Evolutionary conservation across 2,113 vertebrate genomes (phyloP), one percentile per base, ranked within the genome.

Genomic region (Ochotona curzoniae): DNA sequence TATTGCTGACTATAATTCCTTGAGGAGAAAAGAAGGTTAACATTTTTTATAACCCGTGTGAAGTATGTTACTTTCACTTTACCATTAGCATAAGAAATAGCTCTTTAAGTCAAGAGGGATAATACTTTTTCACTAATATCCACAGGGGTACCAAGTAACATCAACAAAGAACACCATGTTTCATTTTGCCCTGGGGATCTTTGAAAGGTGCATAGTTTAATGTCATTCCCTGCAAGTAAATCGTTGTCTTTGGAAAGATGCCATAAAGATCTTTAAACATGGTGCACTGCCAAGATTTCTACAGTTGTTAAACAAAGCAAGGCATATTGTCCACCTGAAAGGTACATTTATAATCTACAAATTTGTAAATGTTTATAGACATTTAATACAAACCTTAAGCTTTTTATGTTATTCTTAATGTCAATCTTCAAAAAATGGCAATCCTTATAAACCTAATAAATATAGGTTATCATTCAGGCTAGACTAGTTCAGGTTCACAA

Each of bases 51-150:
- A 90, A 75, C 32, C 70, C 28, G 38, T 93, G 67, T 95, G 87
- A 96, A 90, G 73, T 94, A 96, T 94, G 82, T 74, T 94, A 88
- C 82, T 94, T 95, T 87, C 74, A 91, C 88, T 91, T 82, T 95
- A 92, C 70, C 87, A 94, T 96, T 96, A 95, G 85, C 44, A 67
- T 95, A 96, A 95, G 87, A 96, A 95, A 95, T 93, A 75, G 67
- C 85, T 95, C 76, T 85, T 86, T 90, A 94, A 95, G 64, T 90
- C 78, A 95, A 84, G 78, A 88, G 90, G 92, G 95, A 95, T 95
- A 96, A 93, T 96, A 95, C 87, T 70, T 94, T 95, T 93, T 95
- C 85, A 91, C 91, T 94, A 83, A 96, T 91, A 81, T 96, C 83
- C 82, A 91, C 30, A 93, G 35, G 25, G 23, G 67, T 83, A 84